These are phyloP conservation scores for Idaea straminata DNA, from an alignment of 2,888 invertebrate genomes.

Conservation along the genomic window DNA sequence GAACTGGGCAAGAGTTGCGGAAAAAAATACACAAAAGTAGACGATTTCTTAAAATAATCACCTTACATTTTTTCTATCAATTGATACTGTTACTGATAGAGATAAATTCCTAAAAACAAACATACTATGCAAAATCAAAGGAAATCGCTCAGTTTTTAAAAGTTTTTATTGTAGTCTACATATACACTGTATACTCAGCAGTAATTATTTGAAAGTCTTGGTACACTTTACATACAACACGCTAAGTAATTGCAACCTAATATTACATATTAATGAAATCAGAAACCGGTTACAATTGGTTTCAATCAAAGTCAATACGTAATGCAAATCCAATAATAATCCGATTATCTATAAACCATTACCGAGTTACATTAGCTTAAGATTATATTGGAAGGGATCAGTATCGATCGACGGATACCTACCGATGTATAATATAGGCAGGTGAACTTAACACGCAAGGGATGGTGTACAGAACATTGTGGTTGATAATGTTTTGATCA, in stretches of 20 bases:
- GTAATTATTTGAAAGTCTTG: no score
- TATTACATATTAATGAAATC: neutral
- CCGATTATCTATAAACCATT: slow-evolving; percentile 60
- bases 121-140: no score
- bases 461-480: neutral
- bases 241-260: neutral
- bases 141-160: no score
- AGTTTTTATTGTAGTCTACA: no score
- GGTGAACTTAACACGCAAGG: neutral
- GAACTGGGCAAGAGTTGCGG: no score
- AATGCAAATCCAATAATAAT: slow-evolving; percentile 44
- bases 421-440: neutral
- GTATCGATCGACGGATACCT: neutral
- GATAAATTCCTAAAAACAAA: no score
- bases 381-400: slow-evolving; percentile 37
- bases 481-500: neutral
- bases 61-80: no score
- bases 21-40: no score
- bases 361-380: slow-evolving; percentile 52
- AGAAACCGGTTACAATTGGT: slow-evolving; percentile 20
- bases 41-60: no score
- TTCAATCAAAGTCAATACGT: slow-evolving; percentile 33
- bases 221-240: neutral
- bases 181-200: no score
- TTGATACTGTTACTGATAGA: no score